phyloP scores from a whole-genome alignment of 1,140 invertebrate genomes.

The Dendroctonus ponderosae region DNA sequence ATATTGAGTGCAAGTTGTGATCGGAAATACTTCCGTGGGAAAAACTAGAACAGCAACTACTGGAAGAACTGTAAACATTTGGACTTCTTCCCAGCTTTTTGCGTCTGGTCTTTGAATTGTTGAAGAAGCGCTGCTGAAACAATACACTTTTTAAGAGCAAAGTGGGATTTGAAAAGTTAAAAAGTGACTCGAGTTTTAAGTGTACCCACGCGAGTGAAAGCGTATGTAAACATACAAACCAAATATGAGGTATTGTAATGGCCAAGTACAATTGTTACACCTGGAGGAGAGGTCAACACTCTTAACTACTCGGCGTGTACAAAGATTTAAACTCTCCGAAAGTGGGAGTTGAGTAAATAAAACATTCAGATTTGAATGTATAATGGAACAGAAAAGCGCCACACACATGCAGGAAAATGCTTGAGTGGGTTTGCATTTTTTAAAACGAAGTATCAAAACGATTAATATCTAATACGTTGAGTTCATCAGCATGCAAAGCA shows the following conservation, averaged over 20 bases:
- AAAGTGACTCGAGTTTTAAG: not conserved
- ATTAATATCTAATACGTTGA: no score
- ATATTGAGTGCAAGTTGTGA: no score
- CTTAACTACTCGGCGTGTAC: conserved; percentile 11
- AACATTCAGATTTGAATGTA: conserved; percentile 16
- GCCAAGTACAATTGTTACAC: conserved; percentile 20
- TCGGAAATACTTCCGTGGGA: no score
- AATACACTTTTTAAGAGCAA: not conserved
- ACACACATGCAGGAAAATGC: conserved; percentile 9
- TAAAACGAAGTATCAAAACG: not conserved
- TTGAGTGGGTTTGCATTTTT: not conserved
- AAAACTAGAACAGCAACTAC: no score
- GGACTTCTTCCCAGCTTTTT: no score
- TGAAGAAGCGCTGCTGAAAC: no score
- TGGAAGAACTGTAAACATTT: no score
- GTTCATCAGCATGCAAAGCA: no score
- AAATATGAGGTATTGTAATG: conserved; percentile 21
- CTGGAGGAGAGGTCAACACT: conserved; percentile 22
- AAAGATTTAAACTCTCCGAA: not conserved
- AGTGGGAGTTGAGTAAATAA: conserved; percentile 23
- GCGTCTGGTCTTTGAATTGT: no score
- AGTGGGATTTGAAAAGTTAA: not conserved
- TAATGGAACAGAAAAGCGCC: conserved; percentile 14
- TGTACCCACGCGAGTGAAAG: conserved; percentile 15
- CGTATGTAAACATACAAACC: conserved; percentile 10